phyloP scores from a whole-genome alignment of 2,797 vertebrate species.

The Eleutherodactylus coqui region DNA sequence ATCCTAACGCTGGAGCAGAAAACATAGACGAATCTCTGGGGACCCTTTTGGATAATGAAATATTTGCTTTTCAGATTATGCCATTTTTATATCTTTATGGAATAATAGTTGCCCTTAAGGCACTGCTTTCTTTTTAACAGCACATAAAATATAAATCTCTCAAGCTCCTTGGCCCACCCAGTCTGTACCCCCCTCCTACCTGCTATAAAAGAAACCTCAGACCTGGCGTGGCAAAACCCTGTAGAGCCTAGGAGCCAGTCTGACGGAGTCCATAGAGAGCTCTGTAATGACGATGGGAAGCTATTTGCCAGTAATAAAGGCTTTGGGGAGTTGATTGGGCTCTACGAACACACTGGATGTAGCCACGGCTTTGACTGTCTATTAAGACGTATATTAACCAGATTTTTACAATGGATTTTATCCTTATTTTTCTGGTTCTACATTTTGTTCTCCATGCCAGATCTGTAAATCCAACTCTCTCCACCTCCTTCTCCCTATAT shows the following conservation, averaged over 20 bases:
- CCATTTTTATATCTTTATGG: conserved; percentile 34
- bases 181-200: conserved; percentile 7
- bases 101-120: conserved; percentile 17
- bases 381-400: background rate
- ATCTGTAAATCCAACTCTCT: background rate
- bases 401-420: background rate
- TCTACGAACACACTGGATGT: background rate
- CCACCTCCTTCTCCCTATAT: background rate
- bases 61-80: conserved; percentile 19
- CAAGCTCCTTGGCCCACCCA: conserved; percentile 17
- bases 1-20: background rate
- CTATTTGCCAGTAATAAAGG: conserved; percentile 13
- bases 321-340: background rate
- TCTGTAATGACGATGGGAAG: background rate
- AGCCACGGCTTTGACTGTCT: background rate
- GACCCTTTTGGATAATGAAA: conserved; percentile 11
- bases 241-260: conserved; percentile 25
- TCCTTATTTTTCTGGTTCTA: background rate
- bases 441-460: background rate
- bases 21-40: background rate
- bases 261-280: conserved; percentile 1
- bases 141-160: conserved; percentile 38
- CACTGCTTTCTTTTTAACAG: conserved; percentile 6
- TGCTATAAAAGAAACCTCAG: conserved; percentile 38
- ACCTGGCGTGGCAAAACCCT: conserved; percentile 13